A percentile compares a stretch with the other conserved stretches of the same genome.
Evolutionary conservation across 2,888 invertebrate genomes (phyloP).

Genomic region (Lypha dubia): DNA sequence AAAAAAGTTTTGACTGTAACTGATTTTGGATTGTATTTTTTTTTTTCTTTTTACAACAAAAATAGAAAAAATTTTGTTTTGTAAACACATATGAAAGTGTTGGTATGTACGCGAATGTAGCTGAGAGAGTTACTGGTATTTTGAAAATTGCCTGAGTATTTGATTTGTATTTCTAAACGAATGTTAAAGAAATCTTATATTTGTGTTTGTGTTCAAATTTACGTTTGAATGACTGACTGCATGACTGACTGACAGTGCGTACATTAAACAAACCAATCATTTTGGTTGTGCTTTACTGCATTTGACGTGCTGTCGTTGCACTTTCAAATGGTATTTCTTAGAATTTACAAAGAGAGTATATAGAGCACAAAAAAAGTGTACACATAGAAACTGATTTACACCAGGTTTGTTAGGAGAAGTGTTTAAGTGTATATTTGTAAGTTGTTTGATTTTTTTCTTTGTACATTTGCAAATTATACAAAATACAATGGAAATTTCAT

Average conservation of each 20-base stretch:
- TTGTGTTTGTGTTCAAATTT: constrained; percentile 19
- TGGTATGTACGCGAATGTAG: not conserved
- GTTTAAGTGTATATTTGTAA: constrained; percentile 20
- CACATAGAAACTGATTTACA: constrained; percentile 9
- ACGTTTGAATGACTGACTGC: constrained; percentile 48
- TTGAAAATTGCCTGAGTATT: constrained; percentile 30
- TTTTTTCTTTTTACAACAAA: too few relatives aligned
- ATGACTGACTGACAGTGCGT: constrained; percentile 51
- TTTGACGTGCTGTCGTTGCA: constrained; percentile 67
- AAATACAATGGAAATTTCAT: constrained; percentile 32
- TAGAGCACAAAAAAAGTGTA: not conserved
- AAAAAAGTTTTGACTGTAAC: constrained; percentile 58
- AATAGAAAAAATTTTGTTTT: not conserved
- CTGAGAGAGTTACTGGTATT: constrained; percentile 6
- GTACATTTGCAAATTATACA: constrained; percentile 21
- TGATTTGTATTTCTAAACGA: constrained; percentile 28
- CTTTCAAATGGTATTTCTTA: constrained; percentile 52
- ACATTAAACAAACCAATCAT: constrained; percentile 65
- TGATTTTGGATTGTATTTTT: constrained; percentile 50
- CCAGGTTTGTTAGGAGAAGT: constrained; percentile 4
- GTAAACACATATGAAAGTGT: not conserved
- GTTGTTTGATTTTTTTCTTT: constrained; percentile 29
- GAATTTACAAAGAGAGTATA: constrained; percentile 1
- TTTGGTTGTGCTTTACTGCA: constrained; percentile 67
- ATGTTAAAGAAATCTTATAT: not conserved